Evolutionary conservation across 2,113 vertebrate genomes (phyloP).

Genomic region (Xenus cinereus): DNA sequence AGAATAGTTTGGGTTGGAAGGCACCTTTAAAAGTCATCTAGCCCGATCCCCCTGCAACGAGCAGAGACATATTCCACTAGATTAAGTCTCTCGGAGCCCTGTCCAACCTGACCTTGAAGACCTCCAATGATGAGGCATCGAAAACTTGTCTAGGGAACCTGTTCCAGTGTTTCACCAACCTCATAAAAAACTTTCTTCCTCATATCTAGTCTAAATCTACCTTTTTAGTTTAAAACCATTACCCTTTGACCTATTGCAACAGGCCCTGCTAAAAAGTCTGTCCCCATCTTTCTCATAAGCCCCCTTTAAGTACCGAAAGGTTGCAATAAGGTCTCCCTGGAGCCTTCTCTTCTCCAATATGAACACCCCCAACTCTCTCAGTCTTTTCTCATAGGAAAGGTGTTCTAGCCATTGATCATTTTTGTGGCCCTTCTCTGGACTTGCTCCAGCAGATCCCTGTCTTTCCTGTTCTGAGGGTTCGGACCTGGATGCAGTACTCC

Average conservation of each 20-base stretch:
- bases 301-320: background rate
- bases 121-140: no score
- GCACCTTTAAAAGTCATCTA: background rate
- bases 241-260: background rate
- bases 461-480: background rate
- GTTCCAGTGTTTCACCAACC: background rate
- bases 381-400: background rate
- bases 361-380: background rate
- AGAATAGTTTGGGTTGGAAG: background rate
- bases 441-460: background rate
- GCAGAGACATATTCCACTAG: background rate
- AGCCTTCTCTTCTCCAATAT: background rate
- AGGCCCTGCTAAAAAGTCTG: background rate
- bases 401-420: background rate
- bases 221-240: background rate
- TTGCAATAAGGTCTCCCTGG: background rate
- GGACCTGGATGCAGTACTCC: background rate
- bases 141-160: background rate
- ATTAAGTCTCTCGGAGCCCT: background rate
- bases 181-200: background rate
- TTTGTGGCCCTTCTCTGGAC: background rate
- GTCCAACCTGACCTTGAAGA: no score
- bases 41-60: background rate
- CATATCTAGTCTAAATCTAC: background rate
- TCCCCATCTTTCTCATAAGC: background rate